Evolutionary conservation across 2,113 vertebrate species (phyloP), one percentile per base, ranked within the genome.

Genomic region (Falco punctatus): DNA sequence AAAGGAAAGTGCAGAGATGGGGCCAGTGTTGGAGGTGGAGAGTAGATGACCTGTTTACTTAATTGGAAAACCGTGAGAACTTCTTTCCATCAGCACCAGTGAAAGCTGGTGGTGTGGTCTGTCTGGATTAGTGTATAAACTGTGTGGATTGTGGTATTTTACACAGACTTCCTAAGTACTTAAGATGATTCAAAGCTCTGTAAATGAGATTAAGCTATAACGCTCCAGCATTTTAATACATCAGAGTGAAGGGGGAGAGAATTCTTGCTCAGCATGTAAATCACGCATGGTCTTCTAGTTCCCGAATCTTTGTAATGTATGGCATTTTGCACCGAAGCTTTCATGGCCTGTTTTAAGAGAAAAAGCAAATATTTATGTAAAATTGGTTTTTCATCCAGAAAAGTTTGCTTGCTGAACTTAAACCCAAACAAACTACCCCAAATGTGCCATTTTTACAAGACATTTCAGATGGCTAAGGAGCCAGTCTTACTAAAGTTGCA

Each of bases 191-290:
- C 96, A 97, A 86, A 95, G 95, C 95, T 93, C 90, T 4, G 18
- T 95, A 92, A 96, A 94, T 97, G 95, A 95, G 94, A 98, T 95
- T 97, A 95, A 95, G 65, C 86, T 97, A 46, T 66, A 97, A 77
- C 4, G 7, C 69, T 94, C 78, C 81, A 92, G 86, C 74, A 44
- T 95, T 96, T 96, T 95, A 97, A 97, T 95, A 95, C 88, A 74
- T 87, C 26, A 10, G 73, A 89, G 35, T 66, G 49, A 92, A 92
- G 46, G 44, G 86, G 54, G 61, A 94, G 88, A 93, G 58, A 78
- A 55, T 27, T 92, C 74, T 95, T 90, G 81, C 86, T 95, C 83
- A 94, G 87, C 88, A 92, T 96, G 92, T 79, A 94, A 85, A 95
- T 96, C 75, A 84, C 2, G 2, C 2, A 0, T 83, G 72, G 65